Evolutionary conservation across 2,888 invertebrate species (phyloP).

Genomic region (Habroteleia sp.): DNA sequence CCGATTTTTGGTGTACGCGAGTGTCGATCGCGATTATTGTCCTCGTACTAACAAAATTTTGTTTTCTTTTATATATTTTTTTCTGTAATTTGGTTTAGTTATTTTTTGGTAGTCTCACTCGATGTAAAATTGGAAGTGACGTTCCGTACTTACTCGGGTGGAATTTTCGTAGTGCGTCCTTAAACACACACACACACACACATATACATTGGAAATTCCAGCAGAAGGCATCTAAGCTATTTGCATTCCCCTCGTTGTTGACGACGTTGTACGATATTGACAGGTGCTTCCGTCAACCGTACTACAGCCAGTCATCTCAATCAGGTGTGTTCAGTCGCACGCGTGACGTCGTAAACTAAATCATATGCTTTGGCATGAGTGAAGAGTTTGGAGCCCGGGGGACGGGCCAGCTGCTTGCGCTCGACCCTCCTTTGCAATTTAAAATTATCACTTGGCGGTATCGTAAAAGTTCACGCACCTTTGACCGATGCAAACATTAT

Average conservation of each 20-base stretch:
- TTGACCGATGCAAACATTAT: constrained; percentile 11
- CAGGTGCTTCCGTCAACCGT: constrained; percentile 65
- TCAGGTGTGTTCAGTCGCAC: constrained; percentile 61
- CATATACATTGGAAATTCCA: constrained; percentile 63
- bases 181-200: too few species aligned
- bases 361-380: constrained; percentile 51
- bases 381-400: constrained; percentile 37
- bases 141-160: constrained; percentile 21
- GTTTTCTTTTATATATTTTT: not conserved
- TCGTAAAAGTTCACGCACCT: constrained; percentile 16
- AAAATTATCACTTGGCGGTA: constrained; percentile 40
- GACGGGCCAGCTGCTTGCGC: constrained; percentile 23
- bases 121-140: constrained; percentile 12
- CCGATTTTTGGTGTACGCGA: constrained; percentile 47
- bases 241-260: constrained; percentile 60
- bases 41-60: not conserved
- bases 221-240: constrained; percentile 55
- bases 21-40: constrained; percentile 17
- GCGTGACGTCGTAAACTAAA: constrained; percentile 45
- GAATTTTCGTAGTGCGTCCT: constrained; percentile 53
- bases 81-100: not conserved
- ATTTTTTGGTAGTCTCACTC: not conserved
- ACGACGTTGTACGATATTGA: constrained; percentile 58
- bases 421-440: constrained; percentile 43
- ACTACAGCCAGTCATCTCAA: constrained; percentile 58